Base-by-base conservation (phyloP, 1,140 invertebrate species). In the Rhyzopertha dominica region DNA sequence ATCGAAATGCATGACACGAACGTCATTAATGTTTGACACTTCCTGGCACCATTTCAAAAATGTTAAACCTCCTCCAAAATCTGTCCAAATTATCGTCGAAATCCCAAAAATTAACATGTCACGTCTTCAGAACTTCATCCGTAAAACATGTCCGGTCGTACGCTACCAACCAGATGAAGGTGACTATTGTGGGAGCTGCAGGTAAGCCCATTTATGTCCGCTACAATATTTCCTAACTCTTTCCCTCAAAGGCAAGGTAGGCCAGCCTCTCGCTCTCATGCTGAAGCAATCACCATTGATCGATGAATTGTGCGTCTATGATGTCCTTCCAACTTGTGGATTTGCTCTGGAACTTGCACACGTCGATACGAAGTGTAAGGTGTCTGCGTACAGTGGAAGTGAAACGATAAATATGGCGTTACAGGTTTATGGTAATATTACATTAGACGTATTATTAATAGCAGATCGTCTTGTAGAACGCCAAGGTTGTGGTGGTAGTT, bases 331-430 rank as follows among this genome's bases (percentile, higher is more conserved):
- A 3, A 70, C 70, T 3, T 63, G 65, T 12, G 71, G 73, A 10
- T 67, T 75, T n/a, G 72, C 71, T n/a, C 59, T 71, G 54, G 78
- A 81, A 48, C 58, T 81, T 4, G 75, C 70, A 50, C 74, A 78
- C 28, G 72, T 80, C 5, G 75, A 80, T 51, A 78, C 76, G 3
- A 71, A 67, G 38, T 78, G 77, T 48, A 86, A 83, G 66, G 79
- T 90, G 1, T 76, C 78, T 2, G 68, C 72, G 0, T 75, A 63
- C 49, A 64, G 37, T 20, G 57, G 70, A 53, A 70, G 14, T 56
- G 67, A 54, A 23, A 48, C 51, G 16, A 24, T 60, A 8, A 25
- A 43, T 41, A 65, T 72, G 38, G 71, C 74, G 4, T 55, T 76
- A 9, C 60, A 69, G 45, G 66, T 70, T 35, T 44, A 2, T 37